Evolutionary conservation across 2,113 vertebrate genomes (phyloP).

Genomic region (Myotis yumanensis): DNA sequence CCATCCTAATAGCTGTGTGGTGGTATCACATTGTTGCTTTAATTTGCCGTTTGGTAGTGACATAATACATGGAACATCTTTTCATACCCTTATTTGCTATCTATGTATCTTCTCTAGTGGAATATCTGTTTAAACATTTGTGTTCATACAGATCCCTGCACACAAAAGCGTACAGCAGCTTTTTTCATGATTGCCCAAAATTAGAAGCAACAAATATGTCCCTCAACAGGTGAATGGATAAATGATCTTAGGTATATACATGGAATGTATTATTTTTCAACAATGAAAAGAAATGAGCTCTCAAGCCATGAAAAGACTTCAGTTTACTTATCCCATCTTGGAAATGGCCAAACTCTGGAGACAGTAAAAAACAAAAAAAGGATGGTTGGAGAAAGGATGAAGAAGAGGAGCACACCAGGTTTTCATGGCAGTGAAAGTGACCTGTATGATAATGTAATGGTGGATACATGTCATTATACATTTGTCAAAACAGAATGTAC

Average conservation of each 20-base stretch:
- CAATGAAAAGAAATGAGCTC: neutral
- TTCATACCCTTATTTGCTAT: neutral
- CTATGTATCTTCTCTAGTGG: neutral
- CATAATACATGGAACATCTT: neutral
- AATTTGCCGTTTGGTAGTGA: neutral
- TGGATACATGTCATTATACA: neutral
- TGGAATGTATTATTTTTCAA: neutral
- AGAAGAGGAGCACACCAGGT: neutral
- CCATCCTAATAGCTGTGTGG: neutral
- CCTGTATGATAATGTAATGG: neutral
- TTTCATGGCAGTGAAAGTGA: neutral
- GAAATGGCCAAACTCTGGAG: neutral
- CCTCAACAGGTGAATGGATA: neutral
- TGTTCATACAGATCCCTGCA: neutral
- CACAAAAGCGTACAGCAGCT: neutral
- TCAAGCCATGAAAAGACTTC: neutral
- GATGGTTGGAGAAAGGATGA: neutral
- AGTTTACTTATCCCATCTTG: too few species aligned
- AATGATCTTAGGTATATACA: neutral
- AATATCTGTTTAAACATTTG: neutral
- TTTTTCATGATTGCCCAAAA: neutral
- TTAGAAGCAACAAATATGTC: neutral
- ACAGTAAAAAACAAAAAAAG: neutral
- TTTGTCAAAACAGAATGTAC: neutral
- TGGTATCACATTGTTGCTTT: neutral